These are phyloP conservation scores for Papilio demoleus DNA, from an alignment of 2,888 invertebrate species.

Conservation along the genomic window DNA sequence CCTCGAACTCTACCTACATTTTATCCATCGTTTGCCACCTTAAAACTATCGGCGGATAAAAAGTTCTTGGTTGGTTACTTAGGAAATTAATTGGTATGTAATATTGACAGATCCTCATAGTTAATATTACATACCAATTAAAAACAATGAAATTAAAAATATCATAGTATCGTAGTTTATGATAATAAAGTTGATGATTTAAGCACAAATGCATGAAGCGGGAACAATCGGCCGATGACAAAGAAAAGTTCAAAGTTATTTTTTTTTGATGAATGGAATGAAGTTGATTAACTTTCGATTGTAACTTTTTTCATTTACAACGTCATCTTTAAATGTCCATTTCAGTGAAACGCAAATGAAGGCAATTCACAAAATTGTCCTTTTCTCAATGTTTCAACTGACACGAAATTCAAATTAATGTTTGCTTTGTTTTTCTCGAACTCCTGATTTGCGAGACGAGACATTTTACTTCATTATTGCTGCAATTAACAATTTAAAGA, in stretches of 20 bases:
- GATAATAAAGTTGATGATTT: conserved; percentile 9
- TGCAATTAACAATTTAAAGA: conserved; percentile 45
- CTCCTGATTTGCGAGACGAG: conserved; percentile 70
- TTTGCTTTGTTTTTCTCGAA: conserved; percentile 78
- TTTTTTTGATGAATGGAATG: conserved; percentile 82
- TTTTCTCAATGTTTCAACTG: conserved; percentile 77
- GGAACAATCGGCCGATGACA: conserved; percentile 48
- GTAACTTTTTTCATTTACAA: conserved; percentile 83
- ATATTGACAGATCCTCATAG: too few species aligned
- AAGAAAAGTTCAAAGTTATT: conserved; percentile 63
- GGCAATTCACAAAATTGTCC: conserved; percentile 79
- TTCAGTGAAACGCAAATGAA: conserved; percentile 75
- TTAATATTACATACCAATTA: too few species aligned
- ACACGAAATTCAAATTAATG: conserved; percentile 81
- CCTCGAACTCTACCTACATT: not conserved
- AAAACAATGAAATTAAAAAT: too few species aligned
- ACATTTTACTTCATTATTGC: conserved; percentile 62
- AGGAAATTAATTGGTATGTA: too few species aligned
- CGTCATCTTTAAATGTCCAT: conserved; percentile 77
- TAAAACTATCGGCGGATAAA: too few species aligned
- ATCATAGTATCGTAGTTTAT: too few species aligned
- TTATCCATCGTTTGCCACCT: too few species aligned
- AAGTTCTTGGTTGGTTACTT: too few species aligned
- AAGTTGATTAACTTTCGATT: conserved; percentile 79
- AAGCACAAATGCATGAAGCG: conserved; percentile 8